These are phyloP conservation scores for Siniperca undulata DNA, from an alignment of 2,797 vertebrate genomes.

Conservation along the genomic window DNA sequence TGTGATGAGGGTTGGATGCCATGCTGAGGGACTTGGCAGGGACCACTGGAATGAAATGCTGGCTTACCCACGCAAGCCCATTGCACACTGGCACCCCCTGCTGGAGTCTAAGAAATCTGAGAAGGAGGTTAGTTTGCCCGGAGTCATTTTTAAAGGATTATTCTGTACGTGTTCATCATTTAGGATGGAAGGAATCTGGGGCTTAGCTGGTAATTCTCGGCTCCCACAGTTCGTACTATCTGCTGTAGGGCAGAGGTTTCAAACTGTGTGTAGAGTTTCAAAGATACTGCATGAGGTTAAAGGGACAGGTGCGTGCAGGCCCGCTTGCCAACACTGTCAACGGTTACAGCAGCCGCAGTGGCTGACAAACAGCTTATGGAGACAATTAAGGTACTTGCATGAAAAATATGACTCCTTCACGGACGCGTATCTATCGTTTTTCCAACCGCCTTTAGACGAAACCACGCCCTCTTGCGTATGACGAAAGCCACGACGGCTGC, in stretches of 20 bases:
- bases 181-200: neutral
- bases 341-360: neutral
- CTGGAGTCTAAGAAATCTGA: slow-evolving; percentile 97
- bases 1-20: slow-evolving; percentile 92
- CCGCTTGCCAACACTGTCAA: neutral
- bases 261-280: neutral
- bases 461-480: too few relatives aligned
- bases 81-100: slow-evolving; percentile 98
- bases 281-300: too few relatives aligned
- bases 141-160: neutral
- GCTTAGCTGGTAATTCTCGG: neutral
- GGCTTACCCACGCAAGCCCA: slow-evolving; percentile 96
- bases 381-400: neutral
- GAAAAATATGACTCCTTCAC: neutral
- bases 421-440: too few relatives aligned
- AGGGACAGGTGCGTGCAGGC: neutral
- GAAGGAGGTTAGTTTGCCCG: slow-evolving; percentile 90
- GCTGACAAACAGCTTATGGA: neutral
- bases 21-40: slow-evolving; percentile 93
- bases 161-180: neutral
- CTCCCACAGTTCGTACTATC: neutral
- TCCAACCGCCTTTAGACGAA: too few relatives aligned
- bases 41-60: slow-evolving; percentile 99
- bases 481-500: too few relatives aligned
- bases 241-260: neutral